phyloP scores from a whole-genome alignment of 1,140 invertebrate genomes.

The Lordiphosa collinella region DNA sequence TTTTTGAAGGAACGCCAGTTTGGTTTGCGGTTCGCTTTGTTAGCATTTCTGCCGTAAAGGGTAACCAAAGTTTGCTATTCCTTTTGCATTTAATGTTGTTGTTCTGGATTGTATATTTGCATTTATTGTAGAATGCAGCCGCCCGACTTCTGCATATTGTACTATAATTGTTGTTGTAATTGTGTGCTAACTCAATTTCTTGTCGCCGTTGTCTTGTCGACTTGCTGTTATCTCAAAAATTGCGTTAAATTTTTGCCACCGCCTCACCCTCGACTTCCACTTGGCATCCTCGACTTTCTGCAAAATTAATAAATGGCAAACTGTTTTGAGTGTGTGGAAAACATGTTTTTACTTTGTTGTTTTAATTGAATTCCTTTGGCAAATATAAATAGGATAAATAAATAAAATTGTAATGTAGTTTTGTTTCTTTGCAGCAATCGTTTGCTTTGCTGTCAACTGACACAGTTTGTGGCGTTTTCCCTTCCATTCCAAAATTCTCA shows the following conservation, averaged over 20 bases:
- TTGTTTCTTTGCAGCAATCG: conserved; percentile 6
- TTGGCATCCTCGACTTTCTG: conserved; percentile 11
- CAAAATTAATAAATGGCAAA: conserved; percentile 65
- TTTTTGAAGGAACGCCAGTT: no score
- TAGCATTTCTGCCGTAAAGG: no score
- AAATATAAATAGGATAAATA: conserved; percentile 38
- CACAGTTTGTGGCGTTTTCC: background rate
- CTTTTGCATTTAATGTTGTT: background rate
- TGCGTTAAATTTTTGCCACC: conserved; percentile 57
- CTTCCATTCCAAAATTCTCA: background rate
- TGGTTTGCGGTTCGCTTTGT: no score
- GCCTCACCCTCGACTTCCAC: background rate
- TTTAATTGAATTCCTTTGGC: conserved; percentile 57
- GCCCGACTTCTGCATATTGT: background rate
- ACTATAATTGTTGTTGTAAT: conserved; percentile 68
- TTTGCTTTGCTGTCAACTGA: conserved; percentile 8
- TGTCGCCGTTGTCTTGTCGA: conserved; percentile 30
- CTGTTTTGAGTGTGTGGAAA: conserved; percentile 25
- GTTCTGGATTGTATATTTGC: conserved; percentile 17
- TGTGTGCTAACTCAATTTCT: conserved; percentile 66
- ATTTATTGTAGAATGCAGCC: conserved; percentile 55
- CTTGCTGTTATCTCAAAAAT: conserved; percentile 63
- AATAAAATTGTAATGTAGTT: conserved; percentile 23
- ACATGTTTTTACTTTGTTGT: conserved; percentile 27
- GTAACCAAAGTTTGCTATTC: background rate